Evolutionary conservation across 2,888 invertebrate genomes (phyloP), one percentile per base, ranked within the genome.

Genomic region (Theodoxus fluviatilis): DNA sequence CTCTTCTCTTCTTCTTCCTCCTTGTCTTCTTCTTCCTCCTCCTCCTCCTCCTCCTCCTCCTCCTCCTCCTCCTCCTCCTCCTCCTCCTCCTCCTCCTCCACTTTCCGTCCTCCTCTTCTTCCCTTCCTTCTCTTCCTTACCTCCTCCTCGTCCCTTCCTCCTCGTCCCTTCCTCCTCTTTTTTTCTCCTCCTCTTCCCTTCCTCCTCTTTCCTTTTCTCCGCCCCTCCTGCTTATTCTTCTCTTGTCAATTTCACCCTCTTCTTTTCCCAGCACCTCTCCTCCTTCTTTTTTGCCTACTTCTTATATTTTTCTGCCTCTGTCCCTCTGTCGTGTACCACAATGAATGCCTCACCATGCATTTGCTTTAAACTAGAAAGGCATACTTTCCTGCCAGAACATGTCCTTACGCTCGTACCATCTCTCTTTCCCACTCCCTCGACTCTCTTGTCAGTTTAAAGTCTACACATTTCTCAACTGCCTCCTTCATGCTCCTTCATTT

Each of bases 251-350:
- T 67, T 33, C 70, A 71, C 38, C 72, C 66, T 69, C 72, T 73
- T 67, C 67, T 71, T 68, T 76, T 77, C 15, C 71, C 69, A 57
- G 72, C 71, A 31, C 71, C 65, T 33, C 52, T 64, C n/a, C 47
- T 47, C n/a, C 72, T 71, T 25, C 72, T 70, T 61, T 67, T 70
- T 31, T 65, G 55, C 31, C 49, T 66, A 15, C 25, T 25, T 28
- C 7, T 9, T 28, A 9, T 43, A 12, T 18, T 43, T 43, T 18
- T 43, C 18, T 43, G 9, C 35, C 35, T 57, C 6, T 66, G 57
- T n/a, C 57, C 66, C 9, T 47, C 49, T 68, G n/a, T n/a, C 47
- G 1, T 47, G 47, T 7, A 35, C 18, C n/a, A n/a, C n/a, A n/a
- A n/a, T n/a, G n/a, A n/a, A n/a, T n/a, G n/a, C n/a, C n/a, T n/a